phyloP scores from a whole-genome alignment of 2,797 vertebrate genomes.

The Carapus acus region DNA sequence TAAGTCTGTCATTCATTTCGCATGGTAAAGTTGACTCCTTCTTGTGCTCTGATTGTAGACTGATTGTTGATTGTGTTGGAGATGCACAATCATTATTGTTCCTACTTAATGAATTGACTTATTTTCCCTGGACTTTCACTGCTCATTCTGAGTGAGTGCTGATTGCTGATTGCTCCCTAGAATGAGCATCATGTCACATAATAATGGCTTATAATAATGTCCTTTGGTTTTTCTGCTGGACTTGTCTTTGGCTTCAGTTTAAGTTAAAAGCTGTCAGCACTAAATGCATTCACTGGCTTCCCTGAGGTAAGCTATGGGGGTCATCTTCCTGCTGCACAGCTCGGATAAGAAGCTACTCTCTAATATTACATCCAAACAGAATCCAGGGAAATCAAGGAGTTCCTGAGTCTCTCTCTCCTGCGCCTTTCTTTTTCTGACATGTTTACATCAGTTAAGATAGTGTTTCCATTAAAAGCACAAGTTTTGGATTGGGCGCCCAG shows the following conservation, averaged over 20 bases:
- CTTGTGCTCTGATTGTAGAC: too few relatives aligned
- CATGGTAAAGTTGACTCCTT: not conserved
- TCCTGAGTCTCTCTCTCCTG: conserved; percentile 51
- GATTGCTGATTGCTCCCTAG: not conserved
- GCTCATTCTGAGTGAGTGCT: conserved; percentile 4
- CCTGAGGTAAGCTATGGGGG: conserved; percentile 54
- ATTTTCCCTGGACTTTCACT: not conserved
- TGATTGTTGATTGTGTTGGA: too few relatives aligned
- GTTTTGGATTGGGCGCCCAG: too few relatives aligned
- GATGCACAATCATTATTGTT: not conserved
- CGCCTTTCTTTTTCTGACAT: too few relatives aligned
- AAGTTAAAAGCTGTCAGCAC: conserved; percentile 43
- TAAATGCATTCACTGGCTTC: conserved; percentile 50
- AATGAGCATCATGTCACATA: conserved; percentile 2
- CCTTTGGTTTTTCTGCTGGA: conserved; percentile 19
- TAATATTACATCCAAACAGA: conserved; percentile 48
- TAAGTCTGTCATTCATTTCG: not conserved
- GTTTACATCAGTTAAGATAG: too few relatives aligned
- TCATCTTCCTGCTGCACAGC: conserved; percentile 56
- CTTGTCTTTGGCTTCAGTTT: conserved; percentile 33
- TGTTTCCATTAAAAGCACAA: too few relatives aligned
- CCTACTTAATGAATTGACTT: not conserved
- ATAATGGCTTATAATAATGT: conserved; percentile 9
- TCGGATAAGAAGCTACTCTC: conserved; percentile 62
- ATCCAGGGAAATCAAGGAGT: conserved; percentile 57